Percentiles rank a stretch among this genome's conserved stretches.
Conservation (phyloP, 2,113 vertebrate genomes). For the Notothenia coriiceps region DNA sequence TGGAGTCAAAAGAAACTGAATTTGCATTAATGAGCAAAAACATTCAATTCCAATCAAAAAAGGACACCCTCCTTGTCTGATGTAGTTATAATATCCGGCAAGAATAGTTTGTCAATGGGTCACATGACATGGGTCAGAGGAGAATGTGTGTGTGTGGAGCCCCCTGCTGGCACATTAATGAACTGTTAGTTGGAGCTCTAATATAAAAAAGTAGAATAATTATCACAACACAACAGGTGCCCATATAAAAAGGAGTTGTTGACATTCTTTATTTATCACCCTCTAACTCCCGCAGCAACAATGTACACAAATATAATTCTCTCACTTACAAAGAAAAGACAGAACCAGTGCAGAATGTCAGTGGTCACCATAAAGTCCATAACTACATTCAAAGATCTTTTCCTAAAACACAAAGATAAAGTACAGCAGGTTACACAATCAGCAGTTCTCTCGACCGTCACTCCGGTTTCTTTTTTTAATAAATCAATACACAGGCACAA, state of each 20-base stretch:
- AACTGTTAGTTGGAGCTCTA: background rate
- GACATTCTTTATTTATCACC: slow-evolving; percentile 76
- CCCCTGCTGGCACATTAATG: background rate
- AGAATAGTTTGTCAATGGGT: too few relatives aligned
- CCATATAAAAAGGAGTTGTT: slow-evolving; percentile 11
- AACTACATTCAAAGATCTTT: slow-evolving; percentile 79
- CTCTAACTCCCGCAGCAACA: slow-evolving; percentile 56
- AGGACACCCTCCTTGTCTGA: too few relatives aligned
- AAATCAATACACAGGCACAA: slow-evolving; percentile 1
- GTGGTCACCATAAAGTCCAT: slow-evolving; percentile 64
- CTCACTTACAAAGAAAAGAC: slow-evolving; percentile 67
- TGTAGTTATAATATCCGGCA: too few relatives aligned
- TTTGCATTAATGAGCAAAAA: too few relatives aligned
- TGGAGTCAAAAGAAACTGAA: too few relatives aligned
- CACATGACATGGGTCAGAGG: too few relatives aligned
- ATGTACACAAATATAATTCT: slow-evolving; percentile 76
- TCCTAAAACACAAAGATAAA: slow-evolving; percentile 51
- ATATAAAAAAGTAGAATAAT: background rate
- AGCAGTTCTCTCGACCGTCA: background rate
- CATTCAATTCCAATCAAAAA: too few relatives aligned
- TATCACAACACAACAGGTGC: background rate
- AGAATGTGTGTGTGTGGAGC: too few relatives aligned
- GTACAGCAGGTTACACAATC: slow-evolving; percentile 31
- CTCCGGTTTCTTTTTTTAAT: slow-evolving; percentile 8
- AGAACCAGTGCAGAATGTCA: slow-evolving; percentile 75